Percentiles rank a stretch among this genome's conserved stretches.
Evolutionary conservation across 2,888 invertebrate species (phyloP).

Genomic region (Caenorhabditis sp.): DNA sequence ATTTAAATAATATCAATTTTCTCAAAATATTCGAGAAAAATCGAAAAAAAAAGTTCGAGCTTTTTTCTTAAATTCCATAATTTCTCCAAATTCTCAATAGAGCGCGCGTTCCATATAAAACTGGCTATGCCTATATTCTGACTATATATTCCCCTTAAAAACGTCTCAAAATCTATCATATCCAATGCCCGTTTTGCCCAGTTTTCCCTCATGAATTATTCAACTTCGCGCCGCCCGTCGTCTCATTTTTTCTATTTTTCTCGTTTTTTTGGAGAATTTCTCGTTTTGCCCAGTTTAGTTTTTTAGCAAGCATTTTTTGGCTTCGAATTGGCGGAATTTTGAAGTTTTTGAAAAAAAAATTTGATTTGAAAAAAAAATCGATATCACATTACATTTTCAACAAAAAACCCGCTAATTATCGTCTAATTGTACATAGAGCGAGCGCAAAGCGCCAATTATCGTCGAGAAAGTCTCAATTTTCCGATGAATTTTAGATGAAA

Average conservation of each 20-base stretch:
- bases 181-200: neutral
- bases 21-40: too few relatives aligned
- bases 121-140: neutral
- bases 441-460: too few relatives aligned
- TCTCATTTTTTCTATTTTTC: neutral
- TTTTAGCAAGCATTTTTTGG: neutral
- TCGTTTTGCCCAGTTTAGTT: too few relatives aligned
- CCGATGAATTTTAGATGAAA: too few relatives aligned
- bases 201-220: conserved; percentile 43
- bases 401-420: too few relatives aligned
- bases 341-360: neutral
- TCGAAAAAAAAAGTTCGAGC: too few relatives aligned
- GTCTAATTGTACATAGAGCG: too few relatives aligned
- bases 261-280: neutral
- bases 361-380: too few relatives aligned
- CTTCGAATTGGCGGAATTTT: neutral
- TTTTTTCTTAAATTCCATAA: too few relatives aligned
- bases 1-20: too few relatives aligned
- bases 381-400: too few relatives aligned
- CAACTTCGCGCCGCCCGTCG: neutral
- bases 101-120: neutral
- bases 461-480: too few relatives aligned
- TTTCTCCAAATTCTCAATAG: neutral
- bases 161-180: neutral
- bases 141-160: neutral